phyloP scores from a whole-genome alignment of 2,888 invertebrate genomes.

The Leuctra nigra region DNA sequence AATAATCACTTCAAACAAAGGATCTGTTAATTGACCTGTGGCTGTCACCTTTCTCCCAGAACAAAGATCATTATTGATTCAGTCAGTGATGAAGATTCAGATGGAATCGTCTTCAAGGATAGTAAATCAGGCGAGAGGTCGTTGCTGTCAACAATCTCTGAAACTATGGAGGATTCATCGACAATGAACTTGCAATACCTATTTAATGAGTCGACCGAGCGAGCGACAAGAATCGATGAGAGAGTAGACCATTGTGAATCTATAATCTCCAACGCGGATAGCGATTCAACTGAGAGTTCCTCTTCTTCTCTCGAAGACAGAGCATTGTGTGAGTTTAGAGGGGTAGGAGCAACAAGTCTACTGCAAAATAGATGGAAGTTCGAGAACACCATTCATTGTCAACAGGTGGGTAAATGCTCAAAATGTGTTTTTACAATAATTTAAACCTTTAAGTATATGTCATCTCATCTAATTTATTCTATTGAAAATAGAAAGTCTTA shows the following conservation, averaged over 20 bases:
- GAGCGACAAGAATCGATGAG: neutral
- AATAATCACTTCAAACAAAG: too few relatives aligned
- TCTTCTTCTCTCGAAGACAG: neutral
- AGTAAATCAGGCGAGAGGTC: constrained; percentile 8
- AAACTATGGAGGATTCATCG: neutral
- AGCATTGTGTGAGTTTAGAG: constrained; percentile 6
- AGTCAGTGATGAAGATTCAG: constrained; percentile 16
- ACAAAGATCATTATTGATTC: constrained; percentile 8
- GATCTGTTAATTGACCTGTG: too few relatives aligned
- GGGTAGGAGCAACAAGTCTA: neutral
- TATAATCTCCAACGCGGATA: too few relatives aligned
- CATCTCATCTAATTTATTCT: too few relatives aligned
- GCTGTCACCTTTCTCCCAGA: too few relatives aligned
- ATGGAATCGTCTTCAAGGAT: constrained; percentile 13
- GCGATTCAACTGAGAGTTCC: neutral
- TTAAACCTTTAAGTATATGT: too few relatives aligned
- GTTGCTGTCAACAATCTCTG: neutral
- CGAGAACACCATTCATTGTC: neutral
- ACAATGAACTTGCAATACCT: neutral
- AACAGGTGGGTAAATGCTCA: neutral
- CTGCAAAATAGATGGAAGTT: neutral
- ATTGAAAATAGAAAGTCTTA: too few relatives aligned
- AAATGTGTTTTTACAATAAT: too few relatives aligned
- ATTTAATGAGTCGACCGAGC: neutral
- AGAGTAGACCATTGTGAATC: too few relatives aligned